Evolutionary conservation across 2,113 vertebrate genomes (phyloP), one percentile per base, ranked within the genome.

Genomic region (Electrona antarctica): DNA sequence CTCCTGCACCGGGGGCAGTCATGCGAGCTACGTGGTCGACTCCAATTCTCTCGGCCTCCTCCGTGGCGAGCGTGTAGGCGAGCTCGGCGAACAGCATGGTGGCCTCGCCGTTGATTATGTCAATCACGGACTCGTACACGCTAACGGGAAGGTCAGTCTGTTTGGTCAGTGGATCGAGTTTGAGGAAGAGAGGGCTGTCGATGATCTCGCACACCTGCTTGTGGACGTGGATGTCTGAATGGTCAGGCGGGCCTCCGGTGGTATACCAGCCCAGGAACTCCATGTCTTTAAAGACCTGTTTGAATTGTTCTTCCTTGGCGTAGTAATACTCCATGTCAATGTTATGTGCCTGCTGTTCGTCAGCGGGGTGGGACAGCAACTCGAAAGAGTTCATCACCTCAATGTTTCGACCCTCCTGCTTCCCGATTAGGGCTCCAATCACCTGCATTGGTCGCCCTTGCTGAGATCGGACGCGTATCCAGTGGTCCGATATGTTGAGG

Each of bases 331-430:
- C 96, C 79, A 97, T 97, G 88, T 98, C 95, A 58, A 98, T n/a
- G n/a, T n/a, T 96, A 77, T 94, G 92, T 46, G 95, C 94, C n/a
- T n/a, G n/a, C 72, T 93, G 91, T 65, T 96, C 96, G 7, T 97
- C 96, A 79, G 93, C 92, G 3, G 93, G 94, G 85, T 96, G 95
- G 50, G 95, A 96, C 58, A 98, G 90, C 67, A 97, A 88, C 88
- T 98, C 96, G 72, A 97, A 98, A 47, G 96, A 98, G 85, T 97
- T 98, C 96, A 97, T 97, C 89, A 97, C 96, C 80, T 97, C 96
- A 1, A 98, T 98, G 90, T 96, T 98, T 74, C 96, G 92, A 41
- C 96, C 96, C 74, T 96, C 96, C 88, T 97, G 96, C 70, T 96
- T 96, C 51, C 96, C 96, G 11, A 98, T 97, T 73, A 98, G 87